These are phyloP conservation scores for Philhelius pedissequus DNA, from an alignment of 2,888 invertebrate species.

Conservation along the genomic window DNA sequence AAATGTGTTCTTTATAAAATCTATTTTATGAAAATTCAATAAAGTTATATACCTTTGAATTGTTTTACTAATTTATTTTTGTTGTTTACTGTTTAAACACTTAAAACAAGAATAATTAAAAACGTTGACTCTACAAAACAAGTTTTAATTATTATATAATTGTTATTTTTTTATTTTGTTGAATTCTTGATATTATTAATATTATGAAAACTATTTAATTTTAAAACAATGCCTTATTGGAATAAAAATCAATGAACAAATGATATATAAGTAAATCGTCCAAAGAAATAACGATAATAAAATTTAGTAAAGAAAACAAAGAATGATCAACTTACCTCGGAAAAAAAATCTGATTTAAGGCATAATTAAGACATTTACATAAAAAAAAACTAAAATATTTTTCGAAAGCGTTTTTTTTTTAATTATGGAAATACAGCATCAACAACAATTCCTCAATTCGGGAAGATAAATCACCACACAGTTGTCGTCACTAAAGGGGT, in stretches of 20 bases:
- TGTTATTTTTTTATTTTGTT: neutral
- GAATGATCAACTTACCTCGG: slow-evolving; percentile 42
- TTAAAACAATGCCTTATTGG: slow-evolving; percentile 15
- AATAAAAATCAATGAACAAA: neutral
- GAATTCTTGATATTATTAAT: neutral
- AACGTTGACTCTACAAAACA: slow-evolving; percentile 27
- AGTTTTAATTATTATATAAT: neutral
- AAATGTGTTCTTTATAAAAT: slow-evolving; percentile 17
- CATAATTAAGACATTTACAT: slow-evolving; percentile 19
- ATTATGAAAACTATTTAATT: neutral
- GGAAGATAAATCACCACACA: slow-evolving; percentile 11
- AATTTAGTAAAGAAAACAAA: neutral
- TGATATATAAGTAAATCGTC: neutral
- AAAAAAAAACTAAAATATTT: slow-evolving; percentile 27
- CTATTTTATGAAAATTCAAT: slow-evolving; percentile 36
- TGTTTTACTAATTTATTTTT: neutral
- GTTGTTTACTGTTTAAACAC: slow-evolving; percentile 27
- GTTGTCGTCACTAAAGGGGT: no score
- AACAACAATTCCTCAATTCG: slow-evolving; percentile 7
- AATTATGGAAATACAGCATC: slow-evolving; percentile 29
- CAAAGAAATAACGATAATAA: slow-evolving; percentile 24
- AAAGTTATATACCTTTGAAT: slow-evolving; percentile 17
- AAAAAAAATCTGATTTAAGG: neutral
- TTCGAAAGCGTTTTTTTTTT: neutral
- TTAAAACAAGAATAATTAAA: slow-evolving; percentile 26